Evolutionary conservation across 2,888 invertebrate species (phyloP), one percentile per base, ranked within the genome.

Genomic region (Gnatocerus cornutus): DNA sequence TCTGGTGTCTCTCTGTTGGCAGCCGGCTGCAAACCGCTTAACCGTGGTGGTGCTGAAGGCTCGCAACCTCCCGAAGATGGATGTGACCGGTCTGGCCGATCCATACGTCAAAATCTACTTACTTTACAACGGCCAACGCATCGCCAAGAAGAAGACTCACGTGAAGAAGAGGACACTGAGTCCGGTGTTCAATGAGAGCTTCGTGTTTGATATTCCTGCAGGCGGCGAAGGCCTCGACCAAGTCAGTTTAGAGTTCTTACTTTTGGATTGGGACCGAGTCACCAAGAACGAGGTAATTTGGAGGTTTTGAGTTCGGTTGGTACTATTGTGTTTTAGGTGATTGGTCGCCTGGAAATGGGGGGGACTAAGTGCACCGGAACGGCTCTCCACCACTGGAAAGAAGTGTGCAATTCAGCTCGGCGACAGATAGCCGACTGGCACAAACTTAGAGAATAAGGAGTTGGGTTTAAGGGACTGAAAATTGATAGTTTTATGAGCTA

Each of bases 401-500:
- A 98, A 88, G 97, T 98, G 77, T 95, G 97, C 88, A 96, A 94
- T 83, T 97, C 97, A 76, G 98, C 98, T 58, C 91, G 98, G 78
- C 92, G 98, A 75, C 99, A 99, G 89, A 98, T 99, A 83, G 99
- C 99, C 74, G 98, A 99, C 87, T 99, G 99, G 99, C 99, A 99
- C 89, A 97, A 98, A 87, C 90, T 99, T 79, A 92, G 94, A 86
- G 96, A 96, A 90, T 96, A 91, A 88, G 77, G 9, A 52, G 48
- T 27, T 27, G 53, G 33, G 8, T n/a, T 16, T 13, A 16, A 16
- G 10, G 10, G 41, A 39, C 39, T 53, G 29, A 29, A 30, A 45
- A 61, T 43, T 64, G 65, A 55, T 16, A 29, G 41, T 39, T 59
- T 59, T 39, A 10, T 21, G 39, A 13, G 7, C 5, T 9, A 56